Evolutionary conservation across 2,797 vertebrate species (phyloP).

Genomic region (Selene dorsalis): DNA sequence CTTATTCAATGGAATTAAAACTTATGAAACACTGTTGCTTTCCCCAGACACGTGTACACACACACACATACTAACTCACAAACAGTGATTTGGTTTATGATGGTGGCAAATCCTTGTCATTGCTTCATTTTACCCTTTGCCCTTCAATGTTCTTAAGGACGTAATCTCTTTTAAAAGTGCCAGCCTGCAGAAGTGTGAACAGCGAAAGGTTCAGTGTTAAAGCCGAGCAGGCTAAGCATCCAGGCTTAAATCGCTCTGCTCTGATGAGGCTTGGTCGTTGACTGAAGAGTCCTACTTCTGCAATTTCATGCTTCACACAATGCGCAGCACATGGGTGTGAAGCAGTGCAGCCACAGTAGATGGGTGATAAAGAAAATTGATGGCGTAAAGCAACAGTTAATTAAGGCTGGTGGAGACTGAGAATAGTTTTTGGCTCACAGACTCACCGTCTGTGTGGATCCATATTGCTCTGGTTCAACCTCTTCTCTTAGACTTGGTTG

Average conservation of each 20-base stretch:
- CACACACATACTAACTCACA: constrained; percentile 12
- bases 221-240: constrained; percentile 46
- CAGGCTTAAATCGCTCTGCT: constrained; percentile 49
- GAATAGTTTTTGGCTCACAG: constrained; percentile 32
- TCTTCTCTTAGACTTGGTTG: constrained; percentile 43
- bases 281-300: constrained; percentile 48
- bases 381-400: constrained; percentile 30
- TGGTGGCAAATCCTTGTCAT: constrained; percentile 56
- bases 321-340: constrained; percentile 4
- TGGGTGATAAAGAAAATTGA: constrained; percentile 46
- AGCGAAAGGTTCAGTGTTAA: constrained; percentile 60
- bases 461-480: constrained; percentile 33
- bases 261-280: constrained; percentile 37
- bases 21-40: constrained; percentile 18
- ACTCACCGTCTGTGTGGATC: constrained; percentile 26
- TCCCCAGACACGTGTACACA: constrained; percentile 6
- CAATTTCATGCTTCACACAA: constrained; percentile 55
- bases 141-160: constrained; percentile 61
- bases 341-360: constrained; percentile 44
- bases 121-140: constrained; percentile 69
- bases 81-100: constrained; percentile 37
- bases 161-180: constrained; percentile 70
- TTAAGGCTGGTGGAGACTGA: constrained; percentile 22
- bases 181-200: constrained; percentile 59
- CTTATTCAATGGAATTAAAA: constrained; percentile 48